A percentile compares a stretch with the other conserved stretches of the same genome.
phyloP scores from a whole-genome alignment of 2,797 vertebrate species.

The Rhincodon typus region DNA sequence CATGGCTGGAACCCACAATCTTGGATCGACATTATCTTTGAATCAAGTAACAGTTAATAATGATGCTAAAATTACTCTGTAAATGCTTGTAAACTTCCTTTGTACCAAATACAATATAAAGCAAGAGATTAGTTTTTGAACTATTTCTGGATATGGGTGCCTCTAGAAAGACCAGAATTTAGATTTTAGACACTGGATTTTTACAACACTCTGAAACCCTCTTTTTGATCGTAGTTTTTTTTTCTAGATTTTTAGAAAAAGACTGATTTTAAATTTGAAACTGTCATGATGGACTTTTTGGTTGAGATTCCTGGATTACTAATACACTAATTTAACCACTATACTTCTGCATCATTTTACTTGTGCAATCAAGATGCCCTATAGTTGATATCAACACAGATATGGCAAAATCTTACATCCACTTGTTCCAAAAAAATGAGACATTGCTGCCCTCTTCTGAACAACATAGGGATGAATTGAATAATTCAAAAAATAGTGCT shows the following conservation, averaged over 20 bases:
- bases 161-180: not conserved
- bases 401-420: not conserved
- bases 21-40: no score
- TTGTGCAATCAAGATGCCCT: not conserved
- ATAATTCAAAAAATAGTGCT: not conserved
- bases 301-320: not conserved
- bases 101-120: not conserved
- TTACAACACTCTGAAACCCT: not conserved
- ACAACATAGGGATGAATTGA: not conserved
- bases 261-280: not conserved
- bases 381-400: not conserved
- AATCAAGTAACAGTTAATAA: no score
- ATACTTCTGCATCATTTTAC: no score
- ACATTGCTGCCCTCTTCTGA: slow-evolving; percentile 25
- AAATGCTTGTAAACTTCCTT: not conserved
- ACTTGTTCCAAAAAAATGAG: not conserved
- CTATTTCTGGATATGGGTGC: not conserved
- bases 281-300: not conserved
- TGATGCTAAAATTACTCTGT: not conserved
- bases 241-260: not conserved
- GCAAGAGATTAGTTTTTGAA: not conserved
- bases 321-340: not conserved
- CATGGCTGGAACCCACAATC: no score
- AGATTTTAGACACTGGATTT: not conserved
- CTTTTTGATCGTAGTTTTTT: not conserved